These are phyloP conservation scores for Anarsia innoxiella DNA, from an alignment of 2,888 invertebrate species.

Conservation along the genomic window DNA sequence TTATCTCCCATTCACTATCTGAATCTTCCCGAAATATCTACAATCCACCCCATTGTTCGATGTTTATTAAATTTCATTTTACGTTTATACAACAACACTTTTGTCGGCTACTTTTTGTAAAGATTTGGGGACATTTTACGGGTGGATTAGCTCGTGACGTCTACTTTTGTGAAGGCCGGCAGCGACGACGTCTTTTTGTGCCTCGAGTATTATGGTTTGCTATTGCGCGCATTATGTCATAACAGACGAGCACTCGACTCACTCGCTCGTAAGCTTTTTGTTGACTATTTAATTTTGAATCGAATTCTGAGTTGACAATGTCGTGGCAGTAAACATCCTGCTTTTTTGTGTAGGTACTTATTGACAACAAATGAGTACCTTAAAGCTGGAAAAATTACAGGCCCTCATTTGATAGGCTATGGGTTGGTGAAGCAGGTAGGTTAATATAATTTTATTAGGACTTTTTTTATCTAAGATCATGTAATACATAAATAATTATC, in stretches of 20 bases:
- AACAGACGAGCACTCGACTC: constrained; percentile 63
- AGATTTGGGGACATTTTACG: constrained; percentile 74
- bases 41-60: constrained; percentile 57
- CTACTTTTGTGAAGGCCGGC: constrained; percentile 52
- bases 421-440: constrained; percentile 14
- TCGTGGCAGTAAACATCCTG: constrained; percentile 62
- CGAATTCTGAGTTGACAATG: constrained; percentile 67
- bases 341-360: constrained; percentile 46
- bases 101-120: constrained; percentile 68
- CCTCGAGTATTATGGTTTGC: constrained; percentile 61
- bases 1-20: constrained; percentile 71
- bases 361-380: no score
- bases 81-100: constrained; percentile 73
- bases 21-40: constrained; percentile 62
- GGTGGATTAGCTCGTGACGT: constrained; percentile 65
- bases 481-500: constrained; percentile 5
- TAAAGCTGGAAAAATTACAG: constrained; percentile 14
- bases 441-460: no score
- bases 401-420: constrained; percentile 8
- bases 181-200: constrained; percentile 67
- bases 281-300: constrained; percentile 58
- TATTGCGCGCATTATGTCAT: constrained; percentile 74
- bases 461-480: no score
- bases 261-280: constrained; percentile 53
- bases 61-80: constrained; percentile 76